phyloP scores from a whole-genome alignment of 2,888 invertebrate genomes.

The Romanomermis culicivorax region DNA sequence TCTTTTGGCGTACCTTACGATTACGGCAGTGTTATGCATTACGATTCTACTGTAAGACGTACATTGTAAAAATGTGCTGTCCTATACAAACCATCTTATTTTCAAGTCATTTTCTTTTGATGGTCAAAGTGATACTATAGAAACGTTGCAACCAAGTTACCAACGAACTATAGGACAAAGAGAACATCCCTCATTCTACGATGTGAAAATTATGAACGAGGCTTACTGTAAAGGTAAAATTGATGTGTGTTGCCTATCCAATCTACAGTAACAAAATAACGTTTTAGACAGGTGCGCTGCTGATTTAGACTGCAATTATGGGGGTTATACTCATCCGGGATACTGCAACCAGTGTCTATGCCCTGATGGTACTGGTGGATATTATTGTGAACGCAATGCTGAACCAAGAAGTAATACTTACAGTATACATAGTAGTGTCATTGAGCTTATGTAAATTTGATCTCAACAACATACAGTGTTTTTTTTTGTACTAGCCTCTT shows the following conservation, averaged over 20 bases:
- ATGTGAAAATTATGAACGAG: slow-evolving; percentile 19
- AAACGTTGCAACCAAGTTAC: slow-evolving; percentile 21
- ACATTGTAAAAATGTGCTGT: not conserved
- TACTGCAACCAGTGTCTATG: slow-evolving; percentile 20
- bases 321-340: slow-evolving; percentile 24
- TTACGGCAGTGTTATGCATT: slow-evolving; percentile 22
- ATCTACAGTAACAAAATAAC: not conserved
- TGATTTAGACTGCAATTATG: slow-evolving; percentile 16
- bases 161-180: slow-evolving; percentile 27
- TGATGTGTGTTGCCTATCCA: not conserved
- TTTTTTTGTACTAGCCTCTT: too few relatives aligned
- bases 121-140: slow-evolving; percentile 20
- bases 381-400: slow-evolving; percentile 18
- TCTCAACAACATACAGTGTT: too few relatives aligned
- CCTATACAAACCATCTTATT: not conserved
- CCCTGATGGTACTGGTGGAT: slow-evolving; percentile 22
- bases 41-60: slow-evolving; percentile 18
- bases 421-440: too few relatives aligned
- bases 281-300: not conserved
- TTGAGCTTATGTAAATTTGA: too few relatives aligned
- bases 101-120: slow-evolving; percentile 21
- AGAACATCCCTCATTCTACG: slow-evolving; percentile 24
- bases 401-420: too few relatives aligned
- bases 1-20: slow-evolving; percentile 23
- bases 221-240: slow-evolving; percentile 23